These are phyloP conservation scores for Microctonus aethiopoides DNA, from an alignment of 2,888 invertebrate genomes.

Conservation along the genomic window DNA sequence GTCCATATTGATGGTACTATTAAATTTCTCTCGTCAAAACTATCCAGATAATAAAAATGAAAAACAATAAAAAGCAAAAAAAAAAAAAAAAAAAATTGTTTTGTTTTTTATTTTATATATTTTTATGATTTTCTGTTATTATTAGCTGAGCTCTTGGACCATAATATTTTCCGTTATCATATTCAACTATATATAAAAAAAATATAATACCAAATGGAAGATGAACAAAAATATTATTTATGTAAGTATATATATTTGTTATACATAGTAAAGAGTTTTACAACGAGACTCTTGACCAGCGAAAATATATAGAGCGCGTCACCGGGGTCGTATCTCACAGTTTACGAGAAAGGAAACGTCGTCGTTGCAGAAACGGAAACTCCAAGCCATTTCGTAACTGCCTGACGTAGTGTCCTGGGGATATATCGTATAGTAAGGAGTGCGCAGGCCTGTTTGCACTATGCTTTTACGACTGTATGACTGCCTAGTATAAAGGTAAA, in stretches of 20 bases:
- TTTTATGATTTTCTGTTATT: not conserved
- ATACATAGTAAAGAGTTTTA: not conserved
- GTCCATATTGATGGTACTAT: not conserved
- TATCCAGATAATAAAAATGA: not conserved
- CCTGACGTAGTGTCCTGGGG: slow-evolving; percentile 29
- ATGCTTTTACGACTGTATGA: slow-evolving; percentile 22
- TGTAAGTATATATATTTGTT: not conserved
- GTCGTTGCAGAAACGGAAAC: slow-evolving; percentile 34
- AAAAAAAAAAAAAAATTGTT: too few species aligned
- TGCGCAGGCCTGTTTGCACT: slow-evolving; percentile 3
- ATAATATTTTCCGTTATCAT: slow-evolving; percentile 11
- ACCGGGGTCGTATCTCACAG: slow-evolving; percentile 41
- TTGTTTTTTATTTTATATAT: not conserved
- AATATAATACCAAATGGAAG: not conserved
- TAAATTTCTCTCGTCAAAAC: slow-evolving; percentile 2
- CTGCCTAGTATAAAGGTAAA: not conserved
- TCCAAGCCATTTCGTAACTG: slow-evolving; percentile 28
- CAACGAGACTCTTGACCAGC: slow-evolving; percentile 29
- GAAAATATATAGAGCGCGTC: slow-evolving; percentile 36
- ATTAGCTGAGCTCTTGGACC: slow-evolving; percentile 7
- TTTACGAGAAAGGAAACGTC: slow-evolving; percentile 45
- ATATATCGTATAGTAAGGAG: slow-evolving; percentile 15
- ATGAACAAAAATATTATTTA: not conserved
- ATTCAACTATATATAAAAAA: not conserved
- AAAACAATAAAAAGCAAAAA: too few species aligned